Conservation (phyloP, 23 tunicate genomes). For the Phallusia fumigata region DNA sequence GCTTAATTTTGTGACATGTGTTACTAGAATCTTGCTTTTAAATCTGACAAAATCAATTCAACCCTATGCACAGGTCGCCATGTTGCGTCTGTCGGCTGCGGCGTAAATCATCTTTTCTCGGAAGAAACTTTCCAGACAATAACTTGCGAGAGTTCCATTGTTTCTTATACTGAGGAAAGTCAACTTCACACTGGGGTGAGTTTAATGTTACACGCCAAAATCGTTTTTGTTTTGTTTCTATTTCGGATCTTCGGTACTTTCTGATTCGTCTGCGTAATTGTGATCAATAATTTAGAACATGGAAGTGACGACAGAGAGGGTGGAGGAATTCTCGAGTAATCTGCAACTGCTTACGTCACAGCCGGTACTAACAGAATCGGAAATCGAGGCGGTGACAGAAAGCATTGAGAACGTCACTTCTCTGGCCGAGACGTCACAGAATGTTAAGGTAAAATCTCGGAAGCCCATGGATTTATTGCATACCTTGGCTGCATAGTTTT, state of each 20-base stretch:
- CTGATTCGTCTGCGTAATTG: too few species aligned
- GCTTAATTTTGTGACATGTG: too few species aligned
- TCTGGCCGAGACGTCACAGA: background rate
- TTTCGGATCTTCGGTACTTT: too few species aligned
- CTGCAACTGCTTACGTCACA: conserved; percentile 1
- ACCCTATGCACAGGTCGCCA: background rate
- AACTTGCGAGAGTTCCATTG: background rate
- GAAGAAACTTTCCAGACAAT: background rate
- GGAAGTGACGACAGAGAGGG: conserved; percentile 5
- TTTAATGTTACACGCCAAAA: too few species aligned
- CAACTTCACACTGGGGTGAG: background rate
- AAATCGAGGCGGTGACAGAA: conserved; percentile 9
- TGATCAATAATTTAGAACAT: background rate
- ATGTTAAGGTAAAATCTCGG: too few species aligned
- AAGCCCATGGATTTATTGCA: too few species aligned
- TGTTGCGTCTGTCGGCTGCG: background rate
- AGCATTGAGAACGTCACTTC: background rate
- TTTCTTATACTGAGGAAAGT: background rate
- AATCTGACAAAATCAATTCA: too few species aligned
- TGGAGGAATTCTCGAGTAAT: conserved; percentile 1
- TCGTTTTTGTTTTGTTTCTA: too few species aligned
- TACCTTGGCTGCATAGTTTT: too few species aligned
- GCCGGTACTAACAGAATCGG: background rate
- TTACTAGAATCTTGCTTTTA: too few species aligned
- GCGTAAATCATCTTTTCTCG: background rate